Conservation (phyloP, 2,888 invertebrate genomes). For the Odontothrips loti region DNA sequence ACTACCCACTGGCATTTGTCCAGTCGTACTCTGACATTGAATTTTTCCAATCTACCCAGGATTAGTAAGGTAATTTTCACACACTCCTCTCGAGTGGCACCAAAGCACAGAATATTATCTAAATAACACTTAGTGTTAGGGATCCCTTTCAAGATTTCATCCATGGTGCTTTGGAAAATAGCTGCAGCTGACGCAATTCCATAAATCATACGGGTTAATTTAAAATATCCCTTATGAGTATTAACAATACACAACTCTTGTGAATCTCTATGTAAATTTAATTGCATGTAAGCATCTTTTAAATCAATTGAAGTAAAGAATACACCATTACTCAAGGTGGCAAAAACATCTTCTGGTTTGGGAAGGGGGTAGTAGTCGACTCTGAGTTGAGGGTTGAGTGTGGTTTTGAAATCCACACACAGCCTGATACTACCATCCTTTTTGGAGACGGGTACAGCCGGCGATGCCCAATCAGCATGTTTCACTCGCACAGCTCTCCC, state of each 20-base stretch:
- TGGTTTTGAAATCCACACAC: slow-evolving; percentile 38
- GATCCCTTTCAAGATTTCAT: slow-evolving; percentile 33
- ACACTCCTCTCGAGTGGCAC: slow-evolving; percentile 28
- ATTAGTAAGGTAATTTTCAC: slow-evolving; percentile 17
- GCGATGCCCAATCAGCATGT: slow-evolving; percentile 34
- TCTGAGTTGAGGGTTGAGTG: slow-evolving; percentile 40
- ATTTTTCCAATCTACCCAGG: slow-evolving; percentile 17
- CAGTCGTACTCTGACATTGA: slow-evolving; percentile 21
- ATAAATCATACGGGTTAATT: slow-evolving; percentile 40
- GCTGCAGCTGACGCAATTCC: slow-evolving; percentile 40
- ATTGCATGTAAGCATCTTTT: slow-evolving; percentile 38
- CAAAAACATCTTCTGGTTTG: slow-evolving; percentile 37
- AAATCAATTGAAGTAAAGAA: slow-evolving; percentile 38
- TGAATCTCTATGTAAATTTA: slow-evolving; percentile 36
- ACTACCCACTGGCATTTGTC: slow-evolving; percentile 28
- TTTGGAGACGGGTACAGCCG: slow-evolving; percentile 35
- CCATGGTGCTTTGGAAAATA: slow-evolving; percentile 39
- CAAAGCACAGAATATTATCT: slow-evolving; percentile 36
- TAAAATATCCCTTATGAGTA: slow-evolving; percentile 40
- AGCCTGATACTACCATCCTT: slow-evolving; percentile 33
- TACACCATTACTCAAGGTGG: slow-evolving; percentile 35
- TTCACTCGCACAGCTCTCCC: slow-evolving; percentile 27
- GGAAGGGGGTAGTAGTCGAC: slow-evolving; percentile 40
- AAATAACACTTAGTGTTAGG: slow-evolving; percentile 34
- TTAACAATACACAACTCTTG: slow-evolving; percentile 41